Conservation (phyloP, 53 echinoderm and acorn worm species). For the Echinometra lucunter region DNA sequence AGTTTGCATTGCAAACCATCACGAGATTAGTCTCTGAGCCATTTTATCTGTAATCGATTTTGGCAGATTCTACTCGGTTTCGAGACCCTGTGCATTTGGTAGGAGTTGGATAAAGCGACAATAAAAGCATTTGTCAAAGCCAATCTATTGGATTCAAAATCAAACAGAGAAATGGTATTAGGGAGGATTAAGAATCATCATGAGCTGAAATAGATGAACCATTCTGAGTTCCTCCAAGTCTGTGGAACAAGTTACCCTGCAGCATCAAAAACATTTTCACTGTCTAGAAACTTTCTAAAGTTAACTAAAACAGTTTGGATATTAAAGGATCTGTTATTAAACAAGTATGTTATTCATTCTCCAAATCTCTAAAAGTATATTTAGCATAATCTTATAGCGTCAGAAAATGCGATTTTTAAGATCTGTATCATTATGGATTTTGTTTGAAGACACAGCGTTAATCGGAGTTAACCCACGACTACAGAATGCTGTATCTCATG, state of each 20-base stretch:
- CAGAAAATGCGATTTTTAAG: too few species aligned
- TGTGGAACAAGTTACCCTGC: background rate
- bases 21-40: background rate
- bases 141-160: background rate
- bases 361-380: too few species aligned
- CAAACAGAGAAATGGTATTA: background rate
- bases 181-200: background rate
- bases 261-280: background rate
- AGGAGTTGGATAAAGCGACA: background rate
- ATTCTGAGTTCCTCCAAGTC: background rate
- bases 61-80: background rate
- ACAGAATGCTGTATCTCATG: too few species aligned
- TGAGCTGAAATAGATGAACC: background rate
- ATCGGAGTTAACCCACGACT: too few species aligned
- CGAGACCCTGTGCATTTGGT: background rate
- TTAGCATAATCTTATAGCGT: too few species aligned
- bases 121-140: constrained; percentile 5
- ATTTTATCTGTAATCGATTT: background rate
- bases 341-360: too few species aligned
- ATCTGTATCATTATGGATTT: too few species aligned
- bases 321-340: too few species aligned
- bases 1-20: background rate
- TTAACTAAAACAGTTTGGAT: too few species aligned
- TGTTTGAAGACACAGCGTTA: too few species aligned
- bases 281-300: too few species aligned